Conservation (phyloP, 35 echinoderm and acorn worm species). For the Anneissia japonica region DNA sequence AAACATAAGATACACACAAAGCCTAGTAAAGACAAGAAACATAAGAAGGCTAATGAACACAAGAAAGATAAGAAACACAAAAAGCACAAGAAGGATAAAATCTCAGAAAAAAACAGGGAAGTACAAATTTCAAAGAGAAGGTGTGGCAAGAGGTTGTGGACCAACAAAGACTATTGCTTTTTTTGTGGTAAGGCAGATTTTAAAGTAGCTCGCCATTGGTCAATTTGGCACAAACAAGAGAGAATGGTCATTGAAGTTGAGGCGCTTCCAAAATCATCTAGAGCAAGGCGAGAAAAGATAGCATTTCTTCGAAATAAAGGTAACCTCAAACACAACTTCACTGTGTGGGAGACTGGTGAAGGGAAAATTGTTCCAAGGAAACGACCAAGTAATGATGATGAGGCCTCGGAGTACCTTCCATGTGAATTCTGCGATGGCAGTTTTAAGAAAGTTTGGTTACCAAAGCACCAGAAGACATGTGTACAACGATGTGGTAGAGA, state of each 20-base stretch:
- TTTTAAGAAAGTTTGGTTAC: neutral
- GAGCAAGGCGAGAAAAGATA: constrained; percentile 4
- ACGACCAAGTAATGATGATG: constrained; percentile 4
- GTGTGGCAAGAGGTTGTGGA: constrained; percentile 10
- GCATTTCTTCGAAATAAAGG: constrained; percentile 14
- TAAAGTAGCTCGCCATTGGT: constrained; percentile 17
- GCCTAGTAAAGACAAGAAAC: too few relatives aligned
- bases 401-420: constrained; percentile 14
- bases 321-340: constrained; percentile 21
- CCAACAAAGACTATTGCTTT: constrained; percentile 7
- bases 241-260: constrained; percentile 3
- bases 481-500: neutral
- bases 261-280: neutral
- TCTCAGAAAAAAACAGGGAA: neutral
- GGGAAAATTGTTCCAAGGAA: constrained; percentile 6
- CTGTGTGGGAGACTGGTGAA: constrained; percentile 5
- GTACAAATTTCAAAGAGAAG: constrained; percentile 6
- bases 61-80: too few relatives aligned
- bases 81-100: too few relatives aligned
- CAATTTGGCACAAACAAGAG: constrained; percentile 1
- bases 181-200: neutral
- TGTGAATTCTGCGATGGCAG: constrained; percentile 29
- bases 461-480: constrained; percentile 15
- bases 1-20: too few relatives aligned
- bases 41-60: too few relatives aligned